Conservation (phyloP, 53 echinoderm and acorn worm species). For the Echinometra lucunter region DNA sequence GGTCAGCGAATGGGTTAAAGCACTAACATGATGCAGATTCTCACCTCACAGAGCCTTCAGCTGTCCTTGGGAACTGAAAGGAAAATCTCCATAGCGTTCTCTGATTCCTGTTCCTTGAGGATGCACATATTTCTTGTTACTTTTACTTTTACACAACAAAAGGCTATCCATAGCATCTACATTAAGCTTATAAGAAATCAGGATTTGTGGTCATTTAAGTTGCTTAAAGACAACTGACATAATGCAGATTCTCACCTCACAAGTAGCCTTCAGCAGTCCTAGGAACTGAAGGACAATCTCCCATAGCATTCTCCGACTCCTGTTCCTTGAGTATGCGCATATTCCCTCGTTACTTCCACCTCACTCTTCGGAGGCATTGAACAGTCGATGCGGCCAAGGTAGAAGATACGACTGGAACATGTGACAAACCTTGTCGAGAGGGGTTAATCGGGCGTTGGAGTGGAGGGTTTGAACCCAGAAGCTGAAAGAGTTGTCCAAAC, state of each 20-base stretch:
- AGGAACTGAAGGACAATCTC: conserved; percentile 95
- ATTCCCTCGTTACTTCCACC: conserved; percentile 88
- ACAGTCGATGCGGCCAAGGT: conserved; percentile 96
- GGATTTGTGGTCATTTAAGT: too few species aligned
- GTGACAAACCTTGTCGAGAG: conserved; percentile 91
- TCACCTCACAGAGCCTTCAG: conserved; percentile 95
- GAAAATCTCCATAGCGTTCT: conserved; percentile 90
- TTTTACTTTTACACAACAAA: too few species aligned
- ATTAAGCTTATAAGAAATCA: too few species aligned
- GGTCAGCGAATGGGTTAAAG: too few species aligned
- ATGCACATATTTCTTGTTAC: conserved; percentile 93
- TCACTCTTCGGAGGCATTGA: conserved; percentile 97
- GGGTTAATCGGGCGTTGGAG: conserved; percentile 71
- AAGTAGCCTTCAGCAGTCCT: conserved; percentile 93
- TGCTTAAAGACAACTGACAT: too few species aligned
- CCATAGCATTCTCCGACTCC: conserved; percentile 88
- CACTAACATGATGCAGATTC: too few species aligned
- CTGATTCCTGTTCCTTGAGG: conserved; percentile 90
- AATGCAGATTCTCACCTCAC: conserved; percentile 82
- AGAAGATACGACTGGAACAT: conserved; percentile 94
- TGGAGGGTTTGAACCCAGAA: conserved; percentile 28
- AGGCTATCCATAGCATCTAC: too few species aligned
- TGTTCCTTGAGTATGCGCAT: conserved; percentile 95
- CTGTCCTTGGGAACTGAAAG: conserved; percentile 94
- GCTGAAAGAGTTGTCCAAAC: background rate